These are phyloP conservation scores for Orchesellides sinensis DNA, from an alignment of 2,888 invertebrate genomes.

Conservation along the genomic window DNA sequence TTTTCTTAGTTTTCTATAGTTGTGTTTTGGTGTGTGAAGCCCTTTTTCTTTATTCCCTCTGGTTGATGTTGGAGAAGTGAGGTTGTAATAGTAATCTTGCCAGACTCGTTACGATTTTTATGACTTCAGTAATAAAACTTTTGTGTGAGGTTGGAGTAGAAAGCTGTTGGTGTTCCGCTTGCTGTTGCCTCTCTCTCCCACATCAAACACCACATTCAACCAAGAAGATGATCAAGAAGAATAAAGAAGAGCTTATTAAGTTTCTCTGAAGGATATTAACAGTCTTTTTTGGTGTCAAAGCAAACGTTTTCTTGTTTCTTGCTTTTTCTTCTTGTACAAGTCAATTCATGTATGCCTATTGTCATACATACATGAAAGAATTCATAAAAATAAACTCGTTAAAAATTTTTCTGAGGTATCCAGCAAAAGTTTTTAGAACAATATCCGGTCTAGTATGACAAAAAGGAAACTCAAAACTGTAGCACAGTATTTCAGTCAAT, in stretches of 20 bases:
- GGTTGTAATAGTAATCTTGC: conserved; percentile 46
- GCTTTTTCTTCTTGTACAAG: conserved; percentile 33
- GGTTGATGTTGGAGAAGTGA: background rate
- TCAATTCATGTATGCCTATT: conserved; percentile 16
- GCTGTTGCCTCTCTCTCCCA: conserved; percentile 31
- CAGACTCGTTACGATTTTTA: conserved; percentile 58
- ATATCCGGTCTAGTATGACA: too few relatives aligned
- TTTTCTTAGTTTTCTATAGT: background rate
- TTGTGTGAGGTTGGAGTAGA: conserved; percentile 40
- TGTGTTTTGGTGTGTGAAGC: conserved; percentile 30
- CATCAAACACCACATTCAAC: conserved; percentile 43
- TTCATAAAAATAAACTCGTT: conserved; percentile 25
- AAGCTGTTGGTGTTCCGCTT: conserved; percentile 30
- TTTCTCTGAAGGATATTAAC: conserved; percentile 13
- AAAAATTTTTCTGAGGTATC: too few relatives aligned
- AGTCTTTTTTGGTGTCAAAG: conserved; percentile 17
- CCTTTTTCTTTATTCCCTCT: conserved; percentile 15
- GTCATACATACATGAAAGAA: conserved; percentile 9
- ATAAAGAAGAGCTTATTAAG: conserved; percentile 43
- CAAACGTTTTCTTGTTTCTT: conserved; percentile 29
- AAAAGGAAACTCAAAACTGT: too few relatives aligned
- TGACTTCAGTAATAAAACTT: conserved; percentile 55
- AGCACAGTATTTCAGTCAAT: too few relatives aligned
- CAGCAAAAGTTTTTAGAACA: too few relatives aligned
- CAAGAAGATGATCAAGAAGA: conserved; percentile 13